phyloP scores from a whole-genome alignment of 2,113 vertebrate genomes.

The Syngnathoides biaculeatus region DNA sequence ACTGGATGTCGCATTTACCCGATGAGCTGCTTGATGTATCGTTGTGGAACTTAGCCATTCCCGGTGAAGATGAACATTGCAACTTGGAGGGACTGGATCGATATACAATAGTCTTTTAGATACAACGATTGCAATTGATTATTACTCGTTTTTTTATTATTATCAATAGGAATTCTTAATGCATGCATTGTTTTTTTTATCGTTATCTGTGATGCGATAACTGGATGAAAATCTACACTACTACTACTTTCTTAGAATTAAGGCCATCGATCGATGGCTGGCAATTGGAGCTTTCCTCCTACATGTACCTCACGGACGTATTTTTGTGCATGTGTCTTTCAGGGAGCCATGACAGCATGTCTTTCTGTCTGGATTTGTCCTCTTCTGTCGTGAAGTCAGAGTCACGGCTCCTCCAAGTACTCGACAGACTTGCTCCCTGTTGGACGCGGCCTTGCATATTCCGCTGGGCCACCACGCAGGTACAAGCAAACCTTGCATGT shows the following conservation, averaged over 20 bases:
- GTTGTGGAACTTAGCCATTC: slow-evolving; percentile 60
- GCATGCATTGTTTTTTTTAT: too few relatives aligned
- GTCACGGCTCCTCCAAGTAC: slow-evolving; percentile 33
- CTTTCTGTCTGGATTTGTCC: slow-evolving; percentile 59
- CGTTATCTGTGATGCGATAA: too few relatives aligned
- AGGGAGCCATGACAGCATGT: slow-evolving; percentile 69
- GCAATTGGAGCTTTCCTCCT: too few relatives aligned
- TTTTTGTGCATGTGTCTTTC: not conserved
- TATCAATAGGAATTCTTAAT: too few relatives aligned
- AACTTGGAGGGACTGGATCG: too few relatives aligned
- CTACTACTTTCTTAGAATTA: too few relatives aligned
- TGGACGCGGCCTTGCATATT: slow-evolving; percentile 47
- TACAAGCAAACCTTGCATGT: not conserved
- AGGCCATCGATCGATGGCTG: too few relatives aligned
- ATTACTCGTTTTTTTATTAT: too few relatives aligned
- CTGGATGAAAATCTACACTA: too few relatives aligned
- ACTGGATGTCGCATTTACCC: slow-evolving; percentile 63
- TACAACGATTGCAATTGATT: too few relatives aligned
- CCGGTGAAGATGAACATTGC: slow-evolving; percentile 34
- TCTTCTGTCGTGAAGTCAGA: slow-evolving; percentile 51
- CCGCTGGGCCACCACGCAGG: slow-evolving; percentile 65
- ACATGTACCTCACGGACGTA: too few relatives aligned
- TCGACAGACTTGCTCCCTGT: slow-evolving; percentile 51
- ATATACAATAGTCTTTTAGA: too few relatives aligned
- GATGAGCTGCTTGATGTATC: slow-evolving; percentile 44